Evolutionary conservation across 2,888 invertebrate species (phyloP).

Genomic region (Lasioglossum villosulum): DNA sequence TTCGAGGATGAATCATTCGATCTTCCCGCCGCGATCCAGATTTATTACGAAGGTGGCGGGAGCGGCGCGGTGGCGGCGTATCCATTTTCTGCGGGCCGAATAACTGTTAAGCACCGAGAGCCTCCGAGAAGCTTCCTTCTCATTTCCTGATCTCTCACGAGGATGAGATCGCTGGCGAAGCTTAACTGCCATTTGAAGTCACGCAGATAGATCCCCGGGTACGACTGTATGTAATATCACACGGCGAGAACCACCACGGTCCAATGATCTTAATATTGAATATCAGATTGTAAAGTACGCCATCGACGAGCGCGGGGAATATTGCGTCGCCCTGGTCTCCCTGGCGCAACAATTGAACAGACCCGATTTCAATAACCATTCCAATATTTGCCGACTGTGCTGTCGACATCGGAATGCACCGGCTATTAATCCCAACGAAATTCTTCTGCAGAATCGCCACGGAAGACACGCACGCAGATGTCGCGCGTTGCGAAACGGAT

Average conservation of each 20-base stretch:
- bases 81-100: constrained; percentile 17
- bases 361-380: background rate
- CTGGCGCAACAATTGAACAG: constrained; percentile 32
- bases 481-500: background rate
- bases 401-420: background rate
- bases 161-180: constrained; percentile 54
- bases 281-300: constrained; percentile 57
- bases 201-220: constrained; percentile 24
- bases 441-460: background rate
- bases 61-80: constrained; percentile 23
- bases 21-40: constrained; percentile 1
- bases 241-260: constrained; percentile 63
- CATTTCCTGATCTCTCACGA: constrained; percentile 54
- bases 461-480: background rate
- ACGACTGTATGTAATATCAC: constrained; percentile 71
- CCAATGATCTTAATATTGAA: constrained; percentile 69
- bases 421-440: background rate
- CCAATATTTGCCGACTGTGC: background rate
- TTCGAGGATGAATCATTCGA: background rate
- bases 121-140: constrained; percentile 6
- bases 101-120: constrained; percentile 30
- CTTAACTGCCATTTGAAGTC: constrained; percentile 23
- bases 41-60: constrained; percentile 4
- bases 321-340: constrained; percentile 36
- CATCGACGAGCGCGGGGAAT: constrained; percentile 18